Evolutionary conservation across 2,113 vertebrate genomes (phyloP).

Genomic region (Ceuthmochares aereus): DNA sequence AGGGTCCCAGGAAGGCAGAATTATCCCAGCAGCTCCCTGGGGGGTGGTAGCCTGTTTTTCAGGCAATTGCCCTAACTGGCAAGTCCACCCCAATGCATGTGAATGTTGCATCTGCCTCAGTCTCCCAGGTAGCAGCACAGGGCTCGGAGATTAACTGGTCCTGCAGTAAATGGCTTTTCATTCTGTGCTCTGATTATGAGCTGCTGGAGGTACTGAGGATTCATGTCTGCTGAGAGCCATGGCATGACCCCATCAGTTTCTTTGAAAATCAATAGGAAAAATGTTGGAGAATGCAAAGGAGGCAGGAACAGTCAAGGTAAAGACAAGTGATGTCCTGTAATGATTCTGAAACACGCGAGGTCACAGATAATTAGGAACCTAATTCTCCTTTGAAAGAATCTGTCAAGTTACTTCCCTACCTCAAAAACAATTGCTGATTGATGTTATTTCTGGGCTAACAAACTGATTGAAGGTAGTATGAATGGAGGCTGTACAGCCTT

Average conservation of each 20-base stretch:
- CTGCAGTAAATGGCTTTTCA: background rate
- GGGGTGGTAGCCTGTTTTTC: background rate
- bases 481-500: background rate
- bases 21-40: background rate
- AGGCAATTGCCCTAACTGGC: background rate
- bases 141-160: background rate
- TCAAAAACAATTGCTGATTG: slow-evolving; percentile 57
- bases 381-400: slow-evolving; percentile 70
- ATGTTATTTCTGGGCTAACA: slow-evolving; percentile 64
- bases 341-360: slow-evolving; percentile 52
- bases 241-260: slow-evolving; percentile 24
- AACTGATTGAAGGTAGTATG: slow-evolving; percentile 36
- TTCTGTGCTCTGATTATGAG: background rate
- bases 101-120: background rate
- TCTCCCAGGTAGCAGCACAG: background rate
- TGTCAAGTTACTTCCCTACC: slow-evolving; percentile 66
- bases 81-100: background rate
- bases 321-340: slow-evolving; percentile 63
- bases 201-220: background rate
- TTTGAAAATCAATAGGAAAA: slow-evolving; percentile 61
- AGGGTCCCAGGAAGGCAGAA: background rate
- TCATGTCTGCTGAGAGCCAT: background rate
- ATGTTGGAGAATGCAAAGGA: slow-evolving; percentile 29
- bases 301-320: slow-evolving; percentile 37
- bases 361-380: slow-evolving; percentile 70